A percentile compares a stretch with the other conserved stretches of the same genome.
phyloP scores from a whole-genome alignment of 2,797 vertebrate species.

The Myoxocephalus aenaeus region DNA sequence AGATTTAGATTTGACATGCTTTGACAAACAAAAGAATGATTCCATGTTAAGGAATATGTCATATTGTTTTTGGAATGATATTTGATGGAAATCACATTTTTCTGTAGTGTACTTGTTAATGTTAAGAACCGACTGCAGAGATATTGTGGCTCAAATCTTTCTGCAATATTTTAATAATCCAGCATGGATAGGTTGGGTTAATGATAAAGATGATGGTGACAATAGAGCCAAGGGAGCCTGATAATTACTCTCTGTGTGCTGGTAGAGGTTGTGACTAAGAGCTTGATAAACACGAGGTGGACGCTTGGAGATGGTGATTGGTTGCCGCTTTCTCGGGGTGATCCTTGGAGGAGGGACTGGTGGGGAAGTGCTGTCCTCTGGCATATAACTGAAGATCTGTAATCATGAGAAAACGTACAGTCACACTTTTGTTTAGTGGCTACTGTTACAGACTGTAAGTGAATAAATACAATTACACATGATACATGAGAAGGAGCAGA shows the following conservation, averaged over 20 bases:
- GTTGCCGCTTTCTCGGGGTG: constrained; percentile 91
- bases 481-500: neutral
- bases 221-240: constrained; percentile 50
- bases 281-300: constrained; percentile 86
- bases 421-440: constrained; percentile 11
- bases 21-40: constrained; percentile 26
- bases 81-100: constrained; percentile 34
- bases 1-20: constrained; percentile 25
- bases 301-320: constrained; percentile 98
- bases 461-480: neutral
- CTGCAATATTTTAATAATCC: constrained; percentile 10
- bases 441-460: neutral
- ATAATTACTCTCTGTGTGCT: constrained; percentile 88
- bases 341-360: constrained; percentile 93
- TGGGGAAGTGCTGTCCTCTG: constrained; percentile 89
- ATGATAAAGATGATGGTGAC: constrained; percentile 58
- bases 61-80: constrained; percentile 7
- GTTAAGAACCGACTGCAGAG: constrained; percentile 41
- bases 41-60: constrained; percentile 30
- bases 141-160: constrained; percentile 20
- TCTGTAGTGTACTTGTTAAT: constrained; percentile 18
- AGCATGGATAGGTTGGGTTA: constrained; percentile 37
- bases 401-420: constrained; percentile 29
- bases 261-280: constrained; percentile 78
- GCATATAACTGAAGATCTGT: constrained; percentile 92